Evolutionary conservation across 2,113 vertebrate species (phyloP).

Genomic region (Indicator maculatus): DNA sequence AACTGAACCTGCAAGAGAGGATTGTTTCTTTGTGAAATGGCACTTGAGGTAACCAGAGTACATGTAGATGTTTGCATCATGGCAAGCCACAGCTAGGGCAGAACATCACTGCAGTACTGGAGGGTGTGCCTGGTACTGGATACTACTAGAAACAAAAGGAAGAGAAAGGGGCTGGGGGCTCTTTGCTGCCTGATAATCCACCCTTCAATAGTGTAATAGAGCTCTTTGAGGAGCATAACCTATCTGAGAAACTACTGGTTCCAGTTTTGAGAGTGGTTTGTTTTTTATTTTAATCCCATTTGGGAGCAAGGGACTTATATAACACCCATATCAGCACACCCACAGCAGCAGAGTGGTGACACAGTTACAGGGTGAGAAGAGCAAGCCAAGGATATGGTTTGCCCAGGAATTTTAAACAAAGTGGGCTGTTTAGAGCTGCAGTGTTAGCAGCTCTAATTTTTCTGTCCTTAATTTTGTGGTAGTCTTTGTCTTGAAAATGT

Average conservation of each 20-base stretch:
- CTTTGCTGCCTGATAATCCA: not conserved
- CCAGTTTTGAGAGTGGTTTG: not conserved
- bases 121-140: not conserved
- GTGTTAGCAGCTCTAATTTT: not conserved
- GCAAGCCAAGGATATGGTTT: not conserved
- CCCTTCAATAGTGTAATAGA: fast-evolving
- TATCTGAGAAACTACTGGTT: not conserved
- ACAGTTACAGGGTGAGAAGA: not conserved
- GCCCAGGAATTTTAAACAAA: not conserved
- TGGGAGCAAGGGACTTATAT: not conserved
- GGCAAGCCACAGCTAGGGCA: not conserved
- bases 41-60: not conserved
- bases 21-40: not conserved
- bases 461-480: not conserved
- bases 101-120: not conserved
- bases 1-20: not conserved
- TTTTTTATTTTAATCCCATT: not conserved
- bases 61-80: not conserved
- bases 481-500: not conserved
- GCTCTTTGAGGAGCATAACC: not conserved
- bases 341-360: not conserved
- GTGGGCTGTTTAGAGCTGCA: not conserved
- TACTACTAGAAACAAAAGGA: not conserved
- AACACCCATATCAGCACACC: not conserved
- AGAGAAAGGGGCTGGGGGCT: not conserved